These are phyloP conservation scores for Hyles lineata DNA, from an alignment of 2,888 invertebrate genomes.

Conservation along the genomic window DNA sequence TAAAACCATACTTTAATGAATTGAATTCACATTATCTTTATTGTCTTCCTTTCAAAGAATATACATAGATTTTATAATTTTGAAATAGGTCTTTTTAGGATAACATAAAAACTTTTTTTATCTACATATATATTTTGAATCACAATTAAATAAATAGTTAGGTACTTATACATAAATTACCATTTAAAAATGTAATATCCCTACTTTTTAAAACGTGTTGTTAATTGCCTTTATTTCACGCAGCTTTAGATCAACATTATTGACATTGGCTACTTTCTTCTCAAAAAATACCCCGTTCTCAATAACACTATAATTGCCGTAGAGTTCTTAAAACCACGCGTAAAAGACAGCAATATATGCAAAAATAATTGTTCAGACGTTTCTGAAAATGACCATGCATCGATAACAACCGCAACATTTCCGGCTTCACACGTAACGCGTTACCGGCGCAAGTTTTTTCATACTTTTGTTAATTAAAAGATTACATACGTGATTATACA, in stretches of 20 bases:
- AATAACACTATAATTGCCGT: neutral
- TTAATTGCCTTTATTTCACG: too few species aligned
- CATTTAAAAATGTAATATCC: too few species aligned
- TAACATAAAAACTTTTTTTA: too few species aligned
- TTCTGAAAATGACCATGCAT: neutral
- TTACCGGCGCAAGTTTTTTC: constrained; percentile 15
- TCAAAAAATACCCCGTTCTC: too few species aligned
- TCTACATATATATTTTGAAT: too few species aligned
- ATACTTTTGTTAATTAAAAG: constrained; percentile 27
- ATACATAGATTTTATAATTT: neutral
- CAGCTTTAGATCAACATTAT: too few species aligned
- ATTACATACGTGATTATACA: constrained; percentile 16
- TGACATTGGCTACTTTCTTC: too few species aligned
- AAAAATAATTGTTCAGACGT: neutral
- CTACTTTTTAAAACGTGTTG: too few species aligned
- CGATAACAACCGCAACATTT: neutral
- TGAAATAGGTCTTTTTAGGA: too few species aligned
- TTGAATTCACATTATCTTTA: neutral
- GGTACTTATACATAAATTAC: too few species aligned
- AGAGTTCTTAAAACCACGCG: neutral
- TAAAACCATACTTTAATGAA: too few species aligned
- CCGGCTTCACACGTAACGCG: constrained; percentile 25
- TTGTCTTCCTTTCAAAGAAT: neutral
- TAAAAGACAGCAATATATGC: neutral
- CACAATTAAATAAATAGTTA: too few species aligned